Percentiles rank a stretch among this genome's conserved stretches.
Conservation (phyloP, 2,888 invertebrate genomes). For the Drosophila birchii region DNA sequence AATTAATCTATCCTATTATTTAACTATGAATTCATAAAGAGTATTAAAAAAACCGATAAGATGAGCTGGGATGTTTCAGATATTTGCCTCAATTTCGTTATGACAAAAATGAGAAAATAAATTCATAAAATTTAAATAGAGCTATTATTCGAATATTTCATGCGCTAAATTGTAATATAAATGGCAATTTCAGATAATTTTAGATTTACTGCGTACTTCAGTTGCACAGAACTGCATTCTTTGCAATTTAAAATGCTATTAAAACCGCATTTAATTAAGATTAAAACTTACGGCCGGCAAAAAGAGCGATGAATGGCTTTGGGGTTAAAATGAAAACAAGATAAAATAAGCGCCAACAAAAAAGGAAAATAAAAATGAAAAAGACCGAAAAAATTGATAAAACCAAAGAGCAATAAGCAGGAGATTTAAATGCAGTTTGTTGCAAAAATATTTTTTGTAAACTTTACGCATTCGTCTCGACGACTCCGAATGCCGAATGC, state of each 20-base stretch:
- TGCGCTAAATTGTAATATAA: background rate
- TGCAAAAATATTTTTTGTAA: constrained; percentile 67
- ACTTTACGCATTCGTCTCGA: constrained; percentile 51
- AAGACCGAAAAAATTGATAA: constrained; percentile 4
- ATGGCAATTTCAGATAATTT: background rate
- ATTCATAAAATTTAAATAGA: background rate
- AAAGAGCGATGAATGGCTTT: constrained; percentile 32
- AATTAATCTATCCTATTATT: no score
- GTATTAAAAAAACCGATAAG: no score
- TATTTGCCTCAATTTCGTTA: background rate
- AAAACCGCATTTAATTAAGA: constrained; percentile 76
- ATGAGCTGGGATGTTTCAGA: background rate
- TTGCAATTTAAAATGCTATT: constrained; percentile 61
- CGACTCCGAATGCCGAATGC: constrained; percentile 42
- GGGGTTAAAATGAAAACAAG: constrained; percentile 14
- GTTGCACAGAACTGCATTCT: background rate
- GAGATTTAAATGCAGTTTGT: constrained; percentile 72
- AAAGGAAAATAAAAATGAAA: constrained; percentile 12
- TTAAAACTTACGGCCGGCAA: constrained; percentile 69
- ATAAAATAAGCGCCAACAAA: constrained; percentile 27
- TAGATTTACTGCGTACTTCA: background rate
- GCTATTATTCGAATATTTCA: background rate
- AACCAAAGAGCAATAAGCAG: constrained; percentile 43
- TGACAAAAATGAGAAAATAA: background rate
- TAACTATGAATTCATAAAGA: no score